A percentile compares a stretch with the other conserved stretches of the same genome.
Conservation (phyloP, 2,797 vertebrate genomes). For the Microcaecilia unicolor region DNA sequence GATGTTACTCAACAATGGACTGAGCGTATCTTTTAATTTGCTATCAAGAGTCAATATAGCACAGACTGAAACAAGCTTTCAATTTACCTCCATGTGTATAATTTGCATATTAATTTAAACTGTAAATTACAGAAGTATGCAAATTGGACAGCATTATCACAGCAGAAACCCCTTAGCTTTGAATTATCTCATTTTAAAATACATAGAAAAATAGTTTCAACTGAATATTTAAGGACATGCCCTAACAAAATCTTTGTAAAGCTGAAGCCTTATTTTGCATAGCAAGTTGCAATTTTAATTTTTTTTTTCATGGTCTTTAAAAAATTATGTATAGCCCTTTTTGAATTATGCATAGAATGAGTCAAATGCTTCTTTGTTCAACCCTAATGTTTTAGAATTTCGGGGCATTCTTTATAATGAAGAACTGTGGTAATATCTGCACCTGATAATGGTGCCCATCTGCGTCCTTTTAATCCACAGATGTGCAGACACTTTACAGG, state of each 20-base stretch:
- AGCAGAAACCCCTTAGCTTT: conserved; percentile 10
- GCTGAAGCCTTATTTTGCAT: conserved; percentile 20
- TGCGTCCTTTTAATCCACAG: too few species aligned
- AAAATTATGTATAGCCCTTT: conserved; percentile 28
- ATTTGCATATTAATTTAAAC: conserved; percentile 5
- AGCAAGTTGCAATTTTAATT: conserved; percentile 12
- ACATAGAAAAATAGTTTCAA: conserved; percentile 21
- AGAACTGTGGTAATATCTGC: too few species aligned
- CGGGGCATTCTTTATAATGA: too few species aligned
- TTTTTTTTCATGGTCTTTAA: conserved; percentile 19
- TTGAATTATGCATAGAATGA: conserved; percentile 14
- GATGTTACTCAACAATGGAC: neutral
- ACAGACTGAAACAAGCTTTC: neutral
- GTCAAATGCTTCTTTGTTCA: conserved; percentile 7
- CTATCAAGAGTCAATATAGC: neutral
- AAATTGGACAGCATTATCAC: conserved; percentile 16
- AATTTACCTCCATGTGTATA: conserved; percentile 5
- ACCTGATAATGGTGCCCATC: too few species aligned
- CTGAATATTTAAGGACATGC: conserved; percentile 18
- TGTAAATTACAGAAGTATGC: conserved; percentile 13
- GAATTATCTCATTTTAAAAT: conserved; percentile 21
- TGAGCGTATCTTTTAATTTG: neutral
- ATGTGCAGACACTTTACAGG: too few species aligned
- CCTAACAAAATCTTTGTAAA: conserved; percentile 28
- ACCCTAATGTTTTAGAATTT: too few species aligned